Percentiles rank a stretch among this genome's conserved stretches.
phyloP scores from a whole-genome alignment of 1,140 invertebrate species.

The Grapholita molesta region DNA sequence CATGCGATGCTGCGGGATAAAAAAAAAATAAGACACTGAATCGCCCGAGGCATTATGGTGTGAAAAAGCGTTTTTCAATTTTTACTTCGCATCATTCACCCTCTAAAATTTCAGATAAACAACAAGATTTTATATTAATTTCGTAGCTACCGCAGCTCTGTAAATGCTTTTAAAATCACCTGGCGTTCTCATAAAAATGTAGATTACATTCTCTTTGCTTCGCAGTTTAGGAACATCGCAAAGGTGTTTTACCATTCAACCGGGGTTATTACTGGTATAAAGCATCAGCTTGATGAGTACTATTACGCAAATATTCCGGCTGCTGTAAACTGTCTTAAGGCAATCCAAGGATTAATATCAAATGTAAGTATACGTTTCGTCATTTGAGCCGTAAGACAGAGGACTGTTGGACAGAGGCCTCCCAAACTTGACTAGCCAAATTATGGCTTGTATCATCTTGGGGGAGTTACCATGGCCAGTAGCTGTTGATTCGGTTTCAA shows the following conservation, averaged over 20 bases:
- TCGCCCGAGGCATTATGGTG: background rate
- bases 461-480: too few relatives aligned
- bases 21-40: too few relatives aligned
- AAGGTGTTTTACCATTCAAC: conserved; percentile 30
- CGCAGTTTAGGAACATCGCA: conserved; percentile 21
- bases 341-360: too few relatives aligned
- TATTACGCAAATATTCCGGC: conserved; percentile 19
- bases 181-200: conserved; percentile 25
- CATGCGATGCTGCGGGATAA: background rate
- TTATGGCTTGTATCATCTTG: too few relatives aligned
- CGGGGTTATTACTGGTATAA: conserved; percentile 24
- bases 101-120: background rate
- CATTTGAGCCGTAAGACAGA: too few relatives aligned
- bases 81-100: background rate
- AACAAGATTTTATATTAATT: conserved; percentile 8
- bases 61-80: background rate
- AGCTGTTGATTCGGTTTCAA: too few relatives aligned
- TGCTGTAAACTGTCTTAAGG: background rate
- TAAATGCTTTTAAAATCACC: conserved; percentile 26
- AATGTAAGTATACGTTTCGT: too few relatives aligned
- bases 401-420: too few relatives aligned
- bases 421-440: too few relatives aligned
- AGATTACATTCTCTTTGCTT: conserved; percentile 20
- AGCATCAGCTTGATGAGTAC: conserved; percentile 27
- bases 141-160: background rate